Base-by-base conservation (phyloP, 2,888 invertebrate genomes). In the Pycnomerus fuliginosus region DNA sequence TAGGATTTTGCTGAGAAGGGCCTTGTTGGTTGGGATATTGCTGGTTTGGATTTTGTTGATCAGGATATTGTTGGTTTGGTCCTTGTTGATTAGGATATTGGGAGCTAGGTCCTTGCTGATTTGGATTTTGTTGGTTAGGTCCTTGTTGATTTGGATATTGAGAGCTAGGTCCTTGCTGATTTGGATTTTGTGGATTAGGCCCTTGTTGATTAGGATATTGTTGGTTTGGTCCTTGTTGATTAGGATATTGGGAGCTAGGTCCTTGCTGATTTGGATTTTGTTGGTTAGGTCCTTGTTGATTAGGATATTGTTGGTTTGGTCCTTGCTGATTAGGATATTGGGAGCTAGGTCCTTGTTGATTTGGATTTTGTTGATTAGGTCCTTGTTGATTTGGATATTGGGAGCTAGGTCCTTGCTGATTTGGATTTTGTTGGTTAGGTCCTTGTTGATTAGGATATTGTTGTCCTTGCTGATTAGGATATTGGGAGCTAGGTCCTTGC, bases 381-480 rank as follows among this genome's bases (percentile, higher is more conserved):
- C 37, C 43, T 10, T 50, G 52, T 24, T 50, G 48, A 17, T 17
- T 29, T 12, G 35, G 33, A n/a, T 44, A 45, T 36, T 43, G 17
- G 10, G 45, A 20, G 8, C 20, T 38, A 34, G 41, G 36, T 41
- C 36, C 42, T n/a, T 50, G 51, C 23, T 51, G 48, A 17, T 17
- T 29, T 11, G 35, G 30, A n/a, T 44, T 45, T 36, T 43, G 44
- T 31, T 50, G 46, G 27, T 46, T 50, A 8, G 47, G 56, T 48
- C 16, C 49, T 48, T 17, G 12, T 20, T 13, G 32, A 16, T 14
- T 14, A 15, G 37, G 27, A n/a, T 42, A 35, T 32, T 34, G 13
- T 48, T 44, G 48, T 24, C 36, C 46, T 20, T 40, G 40, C 24
- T 40, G 37, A 3, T 29, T 34, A 17, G 39, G 28, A 20, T 38